These are phyloP conservation scores for Thysanoteuthis rhombus DNA, from an alignment of 2,888 invertebrate species.

Conservation along the genomic window DNA sequence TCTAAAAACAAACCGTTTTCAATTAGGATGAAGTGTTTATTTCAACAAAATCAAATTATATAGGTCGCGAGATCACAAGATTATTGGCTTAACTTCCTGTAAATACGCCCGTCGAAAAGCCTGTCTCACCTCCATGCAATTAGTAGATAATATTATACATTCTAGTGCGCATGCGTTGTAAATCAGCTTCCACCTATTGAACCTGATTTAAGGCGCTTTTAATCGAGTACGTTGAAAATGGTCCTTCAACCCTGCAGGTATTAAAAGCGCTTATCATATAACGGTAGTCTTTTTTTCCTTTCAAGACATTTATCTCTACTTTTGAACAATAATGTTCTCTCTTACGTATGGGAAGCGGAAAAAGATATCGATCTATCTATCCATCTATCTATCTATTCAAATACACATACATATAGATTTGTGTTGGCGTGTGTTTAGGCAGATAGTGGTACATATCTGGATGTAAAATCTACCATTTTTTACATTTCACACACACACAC, in stretches of 20 bases:
- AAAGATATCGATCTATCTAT: not conserved
- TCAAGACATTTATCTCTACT: not conserved
- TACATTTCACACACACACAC: no score
- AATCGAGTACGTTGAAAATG: not conserved
- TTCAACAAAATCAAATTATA: not conserved
- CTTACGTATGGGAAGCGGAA: no score
- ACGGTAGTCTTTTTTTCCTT: no score
- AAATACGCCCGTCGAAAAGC: not conserved
- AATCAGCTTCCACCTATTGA: not conserved
- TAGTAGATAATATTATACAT: not conserved
- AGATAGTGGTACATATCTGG: no score
- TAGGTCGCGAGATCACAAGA: not conserved
- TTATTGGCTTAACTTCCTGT: not conserved
- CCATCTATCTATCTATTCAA: not conserved
- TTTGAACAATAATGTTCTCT: no score
- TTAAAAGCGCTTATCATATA: no score
- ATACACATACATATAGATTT: not conserved
- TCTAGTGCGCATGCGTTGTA: not conserved
- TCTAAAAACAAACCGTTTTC: not conserved
- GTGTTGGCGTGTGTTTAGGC: not conserved
- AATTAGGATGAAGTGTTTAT: not conserved
- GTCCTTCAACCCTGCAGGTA: not conserved
- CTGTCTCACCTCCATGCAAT: not conserved
- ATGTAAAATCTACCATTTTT: no score
- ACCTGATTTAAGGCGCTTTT: not conserved